These are phyloP conservation scores for Musca vetustissima DNA, from an alignment of 1,140 invertebrate species.

Conservation along the genomic window DNA sequence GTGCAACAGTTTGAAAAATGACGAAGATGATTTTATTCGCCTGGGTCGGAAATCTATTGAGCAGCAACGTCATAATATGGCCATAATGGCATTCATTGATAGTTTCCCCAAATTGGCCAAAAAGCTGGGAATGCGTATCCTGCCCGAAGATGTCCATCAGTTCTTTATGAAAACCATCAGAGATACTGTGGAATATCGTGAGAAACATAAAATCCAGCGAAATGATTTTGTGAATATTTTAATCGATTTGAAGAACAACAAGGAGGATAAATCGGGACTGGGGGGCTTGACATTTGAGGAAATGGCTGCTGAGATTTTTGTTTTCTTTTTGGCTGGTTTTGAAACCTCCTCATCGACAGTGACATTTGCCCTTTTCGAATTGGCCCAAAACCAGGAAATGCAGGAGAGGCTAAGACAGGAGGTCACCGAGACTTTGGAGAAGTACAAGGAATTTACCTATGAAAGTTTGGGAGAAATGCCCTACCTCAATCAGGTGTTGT, in stretches of 20 bases:
- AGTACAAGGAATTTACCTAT: constrained; percentile 57
- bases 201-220: constrained; percentile 56
- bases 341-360: constrained; percentile 65
- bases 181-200: constrained; percentile 58
- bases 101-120: constrained; percentile 39
- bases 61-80: constrained; percentile 24
- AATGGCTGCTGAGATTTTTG: constrained; percentile 58
- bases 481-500: constrained; percentile 62
- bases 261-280: constrained; percentile 38
- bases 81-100: constrained; percentile 30
- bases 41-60: constrained; percentile 43
- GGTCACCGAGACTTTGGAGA: constrained; percentile 54
- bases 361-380: constrained; percentile 58
- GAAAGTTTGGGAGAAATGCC: constrained; percentile 59
- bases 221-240: constrained; percentile 63
- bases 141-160: constrained; percentile 54
- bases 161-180: constrained; percentile 59
- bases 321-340: constrained; percentile 64
- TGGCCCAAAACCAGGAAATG: constrained; percentile 60
- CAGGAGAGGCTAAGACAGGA: constrained; percentile 61
- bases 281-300: constrained; percentile 42
- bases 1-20: constrained; percentile 59
- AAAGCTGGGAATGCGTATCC: constrained; percentile 44
- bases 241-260: constrained; percentile 58
- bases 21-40: constrained; percentile 59